phyloP scores from a whole-genome alignment of 1,140 invertebrate genomes.

The Drosophila mojavensis region DNA sequence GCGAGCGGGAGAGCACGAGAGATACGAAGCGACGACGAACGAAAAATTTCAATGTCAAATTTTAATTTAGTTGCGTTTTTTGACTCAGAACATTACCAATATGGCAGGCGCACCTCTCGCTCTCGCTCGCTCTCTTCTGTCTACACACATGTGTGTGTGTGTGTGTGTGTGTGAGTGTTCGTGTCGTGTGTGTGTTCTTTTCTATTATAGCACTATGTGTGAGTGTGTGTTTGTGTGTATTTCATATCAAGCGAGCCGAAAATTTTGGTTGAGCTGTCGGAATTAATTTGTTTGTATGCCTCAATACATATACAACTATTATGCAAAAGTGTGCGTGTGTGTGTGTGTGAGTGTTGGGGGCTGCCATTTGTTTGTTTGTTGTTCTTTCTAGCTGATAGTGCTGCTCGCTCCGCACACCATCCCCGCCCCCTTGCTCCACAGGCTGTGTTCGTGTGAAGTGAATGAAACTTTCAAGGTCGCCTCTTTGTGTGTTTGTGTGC shows the following conservation, averaged over 20 bases:
- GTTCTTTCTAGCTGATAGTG: constrained; percentile 76
- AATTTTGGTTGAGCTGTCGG: constrained; percentile 57
- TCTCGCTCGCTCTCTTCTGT: not conserved
- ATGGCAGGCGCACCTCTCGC: constrained; percentile 48
- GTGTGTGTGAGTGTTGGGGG: constrained; percentile 40
- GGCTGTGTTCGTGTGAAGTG: constrained; percentile 65
- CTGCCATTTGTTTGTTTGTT: constrained; percentile 65
- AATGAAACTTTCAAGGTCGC: constrained; percentile 82
- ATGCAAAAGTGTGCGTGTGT: not conserved
- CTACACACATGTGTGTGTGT: not conserved
- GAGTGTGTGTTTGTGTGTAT: constrained; percentile 18
- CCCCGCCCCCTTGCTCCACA: constrained; percentile 1
- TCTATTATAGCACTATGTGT: not conserved
- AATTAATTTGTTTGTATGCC: constrained; percentile 56
- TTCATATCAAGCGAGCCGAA: constrained; percentile 50
- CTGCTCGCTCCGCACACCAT: constrained; percentile 18
- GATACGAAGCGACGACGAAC: constrained; percentile 25
- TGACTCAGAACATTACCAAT: constrained; percentile 71
- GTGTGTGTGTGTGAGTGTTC: not conserved
- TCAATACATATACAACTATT: not conserved
- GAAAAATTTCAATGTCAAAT: constrained; percentile 79
- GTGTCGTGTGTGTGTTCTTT: not conserved
- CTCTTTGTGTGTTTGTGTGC: constrained; percentile 18
- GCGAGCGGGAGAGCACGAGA: constrained; percentile 35
- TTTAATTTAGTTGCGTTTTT: constrained; percentile 78